Base-by-base conservation (phyloP, 2,888 invertebrate species). In the Anarsia innoxiella region DNA sequence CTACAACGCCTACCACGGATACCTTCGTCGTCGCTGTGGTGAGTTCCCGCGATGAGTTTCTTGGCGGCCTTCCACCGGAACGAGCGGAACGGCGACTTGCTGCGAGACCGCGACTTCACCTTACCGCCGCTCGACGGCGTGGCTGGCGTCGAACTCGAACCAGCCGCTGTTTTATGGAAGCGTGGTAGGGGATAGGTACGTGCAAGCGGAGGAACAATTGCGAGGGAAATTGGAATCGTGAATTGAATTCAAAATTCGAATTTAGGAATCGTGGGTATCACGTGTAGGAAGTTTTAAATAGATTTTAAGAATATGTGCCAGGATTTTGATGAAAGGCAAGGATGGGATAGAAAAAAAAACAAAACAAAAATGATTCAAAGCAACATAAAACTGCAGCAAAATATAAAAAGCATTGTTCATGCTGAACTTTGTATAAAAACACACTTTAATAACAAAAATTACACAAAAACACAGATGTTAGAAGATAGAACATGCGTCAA, bases 11-110 rank as follows among this genome's bases (percentile, higher is more conserved):
- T 59, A 62, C 62, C 56, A 59, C 80, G 71, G 66, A 87, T 90
- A 82, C 90, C 91, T 86, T 93, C 93, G 74, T 94, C 94, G 66
- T 94, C 94, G 74, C 93, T 93, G 66, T 89, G 91, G 53, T 90
- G 91, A 36, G 90, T 86, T 53, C 90, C 90, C 46, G 89, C 88
- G 62, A 88, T 80, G 47, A 88, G 84, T 57, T 88, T 89, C 76
- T 90, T 87, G 50, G 91, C 90, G 74, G 93, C 93, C 86, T 92
- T 92, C 94, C 94, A 95, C 51, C 95, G 89, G 89, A 95, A 95
- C 86, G 94, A 95, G 72, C 95, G 88, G 90, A 96, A 96, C 46
- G 96, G 96, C 62, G 95, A 95, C 87, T 95, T 95, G 88, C 95
- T 95, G 65, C 96, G 91, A 59, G 95, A 94, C 56, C 94, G 90